Percentiles rank a stretch among this genome's conserved stretches.
phyloP scores from a whole-genome alignment of 2,113 vertebrate species.

The Lampris incognitus region DNA sequence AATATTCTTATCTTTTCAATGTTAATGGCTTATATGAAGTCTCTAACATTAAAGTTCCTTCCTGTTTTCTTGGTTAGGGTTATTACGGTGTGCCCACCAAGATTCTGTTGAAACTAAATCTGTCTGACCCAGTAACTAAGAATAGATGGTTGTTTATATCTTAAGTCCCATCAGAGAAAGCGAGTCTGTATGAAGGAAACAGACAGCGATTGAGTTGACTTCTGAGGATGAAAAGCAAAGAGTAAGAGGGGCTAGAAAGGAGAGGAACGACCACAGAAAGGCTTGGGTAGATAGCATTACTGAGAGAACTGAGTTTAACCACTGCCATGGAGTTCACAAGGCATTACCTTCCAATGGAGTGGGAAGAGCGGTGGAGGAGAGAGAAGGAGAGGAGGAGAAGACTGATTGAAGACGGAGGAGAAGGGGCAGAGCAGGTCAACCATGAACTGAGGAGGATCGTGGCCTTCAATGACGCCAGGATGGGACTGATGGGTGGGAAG shows the following conservation, averaged over 20 bases:
- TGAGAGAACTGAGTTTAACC: background rate
- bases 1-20: too few species aligned
- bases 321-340: slow-evolving; percentile 68
- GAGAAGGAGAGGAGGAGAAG: slow-evolving; percentile 77
- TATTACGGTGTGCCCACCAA: background rate
- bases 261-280: background rate
- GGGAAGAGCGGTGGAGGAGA: slow-evolving; percentile 79
- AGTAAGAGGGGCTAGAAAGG: background rate
- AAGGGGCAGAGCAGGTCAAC: slow-evolving; percentile 68
- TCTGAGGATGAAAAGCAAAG: background rate
- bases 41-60: too few species aligned
- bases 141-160: slow-evolving; percentile 73
- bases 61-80: too few species aligned
- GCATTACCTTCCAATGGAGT: slow-evolving; percentile 67
- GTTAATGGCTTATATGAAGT: too few species aligned
- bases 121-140: slow-evolving; percentile 58
- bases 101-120: slow-evolving; percentile 61
- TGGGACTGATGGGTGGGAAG: slow-evolving; percentile 52
- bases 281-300: background rate
- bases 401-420: slow-evolving; percentile 70
- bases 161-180: slow-evolving; percentile 2
- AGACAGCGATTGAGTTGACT: background rate
- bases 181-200: background rate
- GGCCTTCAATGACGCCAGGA: slow-evolving; percentile 75
- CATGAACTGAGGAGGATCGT: slow-evolving; percentile 71